A percentile compares a stretch with the other conserved stretches of the same genome.
Evolutionary conservation across 2,888 invertebrate genomes (phyloP).

Genomic region (Melieria crassipennis): DNA sequence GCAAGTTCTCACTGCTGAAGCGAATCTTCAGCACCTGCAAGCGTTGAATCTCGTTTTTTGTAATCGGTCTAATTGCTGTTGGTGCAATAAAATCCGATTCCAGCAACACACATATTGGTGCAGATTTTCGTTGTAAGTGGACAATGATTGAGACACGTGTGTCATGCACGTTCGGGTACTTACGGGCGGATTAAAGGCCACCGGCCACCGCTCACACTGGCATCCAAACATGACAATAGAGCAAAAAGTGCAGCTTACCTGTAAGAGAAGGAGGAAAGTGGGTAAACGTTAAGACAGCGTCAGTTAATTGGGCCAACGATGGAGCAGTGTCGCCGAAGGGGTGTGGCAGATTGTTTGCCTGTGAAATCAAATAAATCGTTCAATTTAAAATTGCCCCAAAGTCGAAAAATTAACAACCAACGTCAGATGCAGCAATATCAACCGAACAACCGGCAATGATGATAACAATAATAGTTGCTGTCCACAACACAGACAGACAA

Average conservation of each 20-base stretch:
- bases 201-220: background rate
- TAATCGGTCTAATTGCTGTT: too few species aligned
- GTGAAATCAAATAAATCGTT: background rate
- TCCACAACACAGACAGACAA: background rate
- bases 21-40: too few species aligned
- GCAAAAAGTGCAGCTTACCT: constrained; percentile 1
- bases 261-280: constrained; percentile 1
- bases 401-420: background rate
- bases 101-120: too few species aligned
- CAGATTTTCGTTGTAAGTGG: too few species aligned
- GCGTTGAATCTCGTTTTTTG: too few species aligned
- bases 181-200: too few species aligned
- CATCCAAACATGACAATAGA: background rate
- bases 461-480: background rate
- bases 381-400: background rate
- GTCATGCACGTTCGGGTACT: too few species aligned
- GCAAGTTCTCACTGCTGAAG: too few species aligned
- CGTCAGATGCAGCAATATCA: background rate
- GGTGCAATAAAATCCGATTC: too few species aligned
- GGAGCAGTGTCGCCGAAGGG: background rate
- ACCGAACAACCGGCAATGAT: background rate
- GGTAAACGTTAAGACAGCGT: background rate
- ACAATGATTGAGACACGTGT: too few species aligned
- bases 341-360: background rate
- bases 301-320: background rate